These are phyloP conservation scores for Drosophila rufa DNA, from an alignment of 1,140 invertebrate genomes.

Conservation along the genomic window DNA sequence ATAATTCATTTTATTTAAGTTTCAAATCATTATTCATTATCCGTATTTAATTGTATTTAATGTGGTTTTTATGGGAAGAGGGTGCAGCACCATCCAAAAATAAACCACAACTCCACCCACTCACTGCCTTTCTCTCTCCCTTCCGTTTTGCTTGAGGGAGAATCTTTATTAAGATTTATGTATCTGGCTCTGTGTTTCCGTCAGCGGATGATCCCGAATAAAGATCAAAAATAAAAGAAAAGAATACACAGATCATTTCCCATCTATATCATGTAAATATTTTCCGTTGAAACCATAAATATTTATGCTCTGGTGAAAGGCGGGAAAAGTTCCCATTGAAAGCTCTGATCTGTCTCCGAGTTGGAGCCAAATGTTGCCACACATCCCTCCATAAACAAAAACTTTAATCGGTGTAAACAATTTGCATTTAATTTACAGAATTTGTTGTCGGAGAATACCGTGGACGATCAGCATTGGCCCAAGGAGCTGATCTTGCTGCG, in stretches of 20 bases:
- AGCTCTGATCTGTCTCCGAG: conserved; percentile 21
- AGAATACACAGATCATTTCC: conserved; percentile 34
- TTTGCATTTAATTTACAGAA: conserved; percentile 85
- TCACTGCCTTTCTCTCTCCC: not conserved
- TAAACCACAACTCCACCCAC: conserved; percentile 24
- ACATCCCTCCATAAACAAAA: conserved; percentile 38
- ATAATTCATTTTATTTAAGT: conserved; percentile 24
- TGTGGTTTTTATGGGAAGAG: conserved; percentile 27
- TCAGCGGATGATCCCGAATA: conserved; percentile 22
- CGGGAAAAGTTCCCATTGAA: conserved; percentile 30
- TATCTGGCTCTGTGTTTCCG: conserved; percentile 21
- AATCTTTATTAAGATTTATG: conserved; percentile 71
- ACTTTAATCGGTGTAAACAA: conserved; percentile 12
- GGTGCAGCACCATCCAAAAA: conserved; percentile 22
- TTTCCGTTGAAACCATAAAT: conserved; percentile 64
- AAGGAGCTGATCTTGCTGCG: conserved; percentile 88
- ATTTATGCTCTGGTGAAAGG: conserved; percentile 60
- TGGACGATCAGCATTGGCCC: conserved; percentile 89
- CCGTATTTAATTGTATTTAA: conserved; percentile 44
- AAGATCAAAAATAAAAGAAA: conserved; percentile 22
- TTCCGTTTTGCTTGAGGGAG: conserved; percentile 2
- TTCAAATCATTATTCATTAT: conserved; percentile 26
- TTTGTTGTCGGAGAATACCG: conserved; percentile 87
- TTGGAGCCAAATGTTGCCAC: conserved; percentile 49
- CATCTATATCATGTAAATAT: conserved; percentile 62